A percentile compares a stretch with the other conserved stretches of the same genome.
phyloP scores from a whole-genome alignment of 1,140 invertebrate species.

The Bombus haemorrhoidalis region DNA sequence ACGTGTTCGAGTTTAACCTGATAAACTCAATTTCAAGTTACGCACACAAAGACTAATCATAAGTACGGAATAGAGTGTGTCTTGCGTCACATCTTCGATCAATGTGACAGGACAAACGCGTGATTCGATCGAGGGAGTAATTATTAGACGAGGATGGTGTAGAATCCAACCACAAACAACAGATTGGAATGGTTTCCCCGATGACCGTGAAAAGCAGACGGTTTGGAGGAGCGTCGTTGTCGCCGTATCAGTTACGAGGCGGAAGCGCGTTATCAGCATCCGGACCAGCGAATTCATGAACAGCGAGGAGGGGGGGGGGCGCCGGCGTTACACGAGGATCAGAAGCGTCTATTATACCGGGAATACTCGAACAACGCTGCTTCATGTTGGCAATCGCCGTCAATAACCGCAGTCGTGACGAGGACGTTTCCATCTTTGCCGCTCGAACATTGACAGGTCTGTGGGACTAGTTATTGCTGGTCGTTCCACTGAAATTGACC shows the following conservation, averaged over 20 bases:
- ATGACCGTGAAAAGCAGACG: not conserved
- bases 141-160: not conserved
- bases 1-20: too few species aligned
- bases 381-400: slow-evolving; percentile 36
- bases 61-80: not conserved
- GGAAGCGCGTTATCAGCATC: slow-evolving; percentile 19
- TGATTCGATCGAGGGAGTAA: not conserved
- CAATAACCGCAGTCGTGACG: slow-evolving; percentile 40
- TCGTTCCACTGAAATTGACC: slow-evolving; percentile 31
- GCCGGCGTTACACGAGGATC: slow-evolving; percentile 12
- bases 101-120: not conserved
- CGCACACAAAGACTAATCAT: not conserved
- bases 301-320: not conserved
- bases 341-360: slow-evolving; percentile 40
- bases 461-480: slow-evolving; percentile 14
- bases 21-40: not conserved
- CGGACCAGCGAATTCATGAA: not conserved
- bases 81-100: not conserved
- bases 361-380: slow-evolving; percentile 27
- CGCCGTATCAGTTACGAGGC: not conserved
- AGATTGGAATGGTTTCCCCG: not conserved
- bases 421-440: slow-evolving; percentile 47
- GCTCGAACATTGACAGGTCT: slow-evolving; percentile 11
- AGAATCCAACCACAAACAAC: not conserved
- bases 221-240: not conserved